Conservation (phyloP, 2,888 invertebrate genomes). For the Thymelicus sylvestris region DNA sequence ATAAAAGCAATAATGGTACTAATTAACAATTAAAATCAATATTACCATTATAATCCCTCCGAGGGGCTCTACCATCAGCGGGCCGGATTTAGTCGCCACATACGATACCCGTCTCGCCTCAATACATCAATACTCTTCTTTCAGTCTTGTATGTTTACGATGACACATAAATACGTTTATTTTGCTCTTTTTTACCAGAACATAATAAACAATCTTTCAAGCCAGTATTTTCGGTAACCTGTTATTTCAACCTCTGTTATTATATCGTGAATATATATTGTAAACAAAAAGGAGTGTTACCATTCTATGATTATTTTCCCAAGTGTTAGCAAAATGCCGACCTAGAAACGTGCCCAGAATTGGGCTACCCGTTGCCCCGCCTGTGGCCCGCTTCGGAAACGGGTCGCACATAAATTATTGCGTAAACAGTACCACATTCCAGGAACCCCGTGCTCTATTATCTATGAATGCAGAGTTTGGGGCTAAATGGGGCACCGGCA, state of each 20-base stretch:
- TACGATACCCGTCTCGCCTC: too few relatives aligned
- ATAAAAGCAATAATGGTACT: too few relatives aligned
- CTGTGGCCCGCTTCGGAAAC: conserved; percentile 14
- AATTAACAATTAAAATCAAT: too few relatives aligned
- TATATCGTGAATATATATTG: not conserved
- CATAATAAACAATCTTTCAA: not conserved
- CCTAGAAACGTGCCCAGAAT: conserved; percentile 23
- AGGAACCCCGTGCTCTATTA: conserved; percentile 12
- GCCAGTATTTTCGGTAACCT: not conserved
- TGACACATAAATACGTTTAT: not conserved
- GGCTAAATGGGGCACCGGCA: conserved; percentile 8
- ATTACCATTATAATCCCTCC: too few relatives aligned
- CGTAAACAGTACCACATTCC: conserved; percentile 27
- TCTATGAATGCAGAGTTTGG: not conserved
- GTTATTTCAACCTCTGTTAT: not conserved
- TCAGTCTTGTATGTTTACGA: too few relatives aligned
- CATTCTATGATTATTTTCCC: conserved; percentile 28
- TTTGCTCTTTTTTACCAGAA: not conserved
- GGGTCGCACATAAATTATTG: conserved; percentile 27
- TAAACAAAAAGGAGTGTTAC: conserved; percentile 20
- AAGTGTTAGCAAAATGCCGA: conserved; percentile 19
- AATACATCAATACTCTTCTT: too few relatives aligned
- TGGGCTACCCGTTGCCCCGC: conserved; percentile 9
- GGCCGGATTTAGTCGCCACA: too few relatives aligned
- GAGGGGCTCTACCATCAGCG: too few relatives aligned